Conservation (phyloP, 2,888 invertebrate genomes). For the Polyploca ridens region DNA sequence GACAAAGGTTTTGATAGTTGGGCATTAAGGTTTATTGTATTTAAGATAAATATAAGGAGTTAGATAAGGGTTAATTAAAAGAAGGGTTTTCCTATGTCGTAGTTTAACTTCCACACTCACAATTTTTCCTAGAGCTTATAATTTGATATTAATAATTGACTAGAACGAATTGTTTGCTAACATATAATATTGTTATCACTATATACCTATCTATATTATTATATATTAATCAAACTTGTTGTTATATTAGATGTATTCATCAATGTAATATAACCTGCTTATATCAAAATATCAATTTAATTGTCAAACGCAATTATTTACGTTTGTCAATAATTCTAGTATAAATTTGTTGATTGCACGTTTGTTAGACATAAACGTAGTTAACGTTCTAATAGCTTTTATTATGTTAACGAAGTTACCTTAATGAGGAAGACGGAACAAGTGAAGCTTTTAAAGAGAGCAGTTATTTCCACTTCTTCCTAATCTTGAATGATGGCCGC, state of each 20-base stretch:
- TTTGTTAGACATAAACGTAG: slow-evolving; percentile 29
- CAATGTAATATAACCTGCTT: no score
- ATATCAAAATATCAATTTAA: no score
- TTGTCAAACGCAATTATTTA: background rate
- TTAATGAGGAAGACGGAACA: slow-evolving; percentile 43
- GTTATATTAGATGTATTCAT: no score
- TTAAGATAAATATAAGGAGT: background rate
- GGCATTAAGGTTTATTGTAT: background rate
- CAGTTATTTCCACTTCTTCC: slow-evolving; percentile 51
- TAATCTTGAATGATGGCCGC: slow-evolving; percentile 61
- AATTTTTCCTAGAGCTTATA: no score
- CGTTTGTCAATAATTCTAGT: background rate
- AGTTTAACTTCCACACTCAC: no score
- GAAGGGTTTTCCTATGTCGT: no score
- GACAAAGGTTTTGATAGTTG: background rate
- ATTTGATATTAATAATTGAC: no score
- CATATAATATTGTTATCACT: no score
- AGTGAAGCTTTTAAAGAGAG: slow-evolving; percentile 53
- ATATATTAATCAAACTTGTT: no score
- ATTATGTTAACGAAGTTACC: slow-evolving; percentile 52
- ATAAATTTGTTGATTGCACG: slow-evolving; percentile 15
- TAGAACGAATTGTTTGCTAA: no score
- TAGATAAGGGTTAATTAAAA: no score
- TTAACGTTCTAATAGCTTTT: slow-evolving; percentile 48
- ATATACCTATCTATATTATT: no score